phyloP scores from a whole-genome alignment of 2,113 vertebrate genomes.

The Gymnocephalus cernua region DNA sequence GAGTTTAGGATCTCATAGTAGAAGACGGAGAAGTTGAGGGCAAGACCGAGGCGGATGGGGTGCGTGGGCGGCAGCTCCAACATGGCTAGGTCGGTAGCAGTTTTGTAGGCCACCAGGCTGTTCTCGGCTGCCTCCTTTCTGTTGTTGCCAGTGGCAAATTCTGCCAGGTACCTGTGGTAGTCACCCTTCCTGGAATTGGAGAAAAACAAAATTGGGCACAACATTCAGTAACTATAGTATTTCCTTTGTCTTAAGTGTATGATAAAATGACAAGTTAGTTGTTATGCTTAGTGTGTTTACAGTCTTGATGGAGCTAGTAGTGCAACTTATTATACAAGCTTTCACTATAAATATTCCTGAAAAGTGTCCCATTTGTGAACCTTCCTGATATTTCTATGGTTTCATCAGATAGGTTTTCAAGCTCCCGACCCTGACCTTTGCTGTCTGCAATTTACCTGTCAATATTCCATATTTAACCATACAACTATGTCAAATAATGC shows the following conservation, averaged over 20 bases:
- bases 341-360: neutral
- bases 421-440: neutral
- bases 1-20: conserved; percentile 99
- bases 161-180: conserved; percentile 99
- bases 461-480: neutral
- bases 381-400: neutral
- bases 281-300: neutral
- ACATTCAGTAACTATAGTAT: neutral
- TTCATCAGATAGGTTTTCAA: neutral
- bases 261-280: neutral
- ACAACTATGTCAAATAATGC: neutral
- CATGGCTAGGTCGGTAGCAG: conserved; percentile 97
- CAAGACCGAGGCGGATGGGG: conserved; percentile 97
- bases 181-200: conserved; percentile 93
- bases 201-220: neutral
- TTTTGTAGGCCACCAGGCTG: conserved; percentile 98
- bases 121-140: conserved; percentile 99
- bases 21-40: conserved; percentile 99
- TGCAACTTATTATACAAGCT: neutral
- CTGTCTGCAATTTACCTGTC: neutral
- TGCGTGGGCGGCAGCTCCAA: conserved; percentile 96
- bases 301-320: too few relatives aligned
- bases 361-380: neutral
- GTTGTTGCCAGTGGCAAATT: conserved; percentile 98
- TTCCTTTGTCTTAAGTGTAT: neutral